phyloP scores from a whole-genome alignment of 2,888 invertebrate genomes.

The Heliconius aoede region DNA sequence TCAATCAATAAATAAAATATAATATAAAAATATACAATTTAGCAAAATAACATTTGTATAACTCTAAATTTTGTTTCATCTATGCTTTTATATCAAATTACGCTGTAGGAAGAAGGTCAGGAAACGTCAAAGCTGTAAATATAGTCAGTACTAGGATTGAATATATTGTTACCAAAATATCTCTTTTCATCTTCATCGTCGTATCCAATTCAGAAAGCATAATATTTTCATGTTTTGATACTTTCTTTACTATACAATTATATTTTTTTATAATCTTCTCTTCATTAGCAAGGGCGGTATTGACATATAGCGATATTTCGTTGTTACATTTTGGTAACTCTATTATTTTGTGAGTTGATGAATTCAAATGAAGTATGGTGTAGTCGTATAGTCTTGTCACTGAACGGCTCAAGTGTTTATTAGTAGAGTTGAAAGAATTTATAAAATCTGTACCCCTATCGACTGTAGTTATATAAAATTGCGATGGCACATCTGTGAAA shows the following conservation, averaged over 20 bases:
- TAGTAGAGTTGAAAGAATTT: conserved; percentile 56
- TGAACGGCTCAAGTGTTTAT: conserved; percentile 59
- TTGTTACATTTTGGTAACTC: conserved; percentile 50
- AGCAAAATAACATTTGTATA: neutral
- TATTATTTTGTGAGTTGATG: conserved; percentile 49
- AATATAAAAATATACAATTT: conserved; percentile 20
- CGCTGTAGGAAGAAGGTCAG: conserved; percentile 53
- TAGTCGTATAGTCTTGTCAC: conserved; percentile 55
- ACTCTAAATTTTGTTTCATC: neutral
- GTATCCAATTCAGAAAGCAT: conserved; percentile 54
- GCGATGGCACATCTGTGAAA: conserved; percentile 62
- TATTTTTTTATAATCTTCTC: conserved; percentile 38
- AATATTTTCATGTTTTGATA: conserved; percentile 2
- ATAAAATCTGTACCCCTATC: conserved; percentile 56
- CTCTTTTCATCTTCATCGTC: conserved; percentile 69
- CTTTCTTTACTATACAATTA: neutral
- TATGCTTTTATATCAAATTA: neutral
- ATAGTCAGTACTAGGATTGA: conserved; percentile 74
- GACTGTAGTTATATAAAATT: conserved; percentile 52
- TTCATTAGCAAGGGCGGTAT: conserved; percentile 19
- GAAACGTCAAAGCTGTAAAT: conserved; percentile 74
- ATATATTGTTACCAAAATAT: conserved; percentile 74
- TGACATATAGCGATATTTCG: conserved; percentile 8
- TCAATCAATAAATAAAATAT: conserved; percentile 17
- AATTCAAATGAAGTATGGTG: conserved; percentile 50